Evolutionary conservation across 2,113 vertebrate genomes (phyloP).

Genomic region (Cottus gobio): DNA sequence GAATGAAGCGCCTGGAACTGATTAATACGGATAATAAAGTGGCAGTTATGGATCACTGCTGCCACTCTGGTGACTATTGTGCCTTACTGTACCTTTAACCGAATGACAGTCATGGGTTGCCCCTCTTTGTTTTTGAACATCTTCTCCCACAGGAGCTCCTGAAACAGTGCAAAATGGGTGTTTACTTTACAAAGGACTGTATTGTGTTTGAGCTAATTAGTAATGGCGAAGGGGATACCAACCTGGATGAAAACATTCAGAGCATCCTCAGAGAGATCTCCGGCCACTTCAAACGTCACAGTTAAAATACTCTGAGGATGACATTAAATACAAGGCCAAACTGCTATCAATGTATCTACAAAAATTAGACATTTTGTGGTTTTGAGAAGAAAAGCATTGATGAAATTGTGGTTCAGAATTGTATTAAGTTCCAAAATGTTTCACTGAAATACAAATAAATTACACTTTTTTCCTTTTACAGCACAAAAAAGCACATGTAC

Average conservation of each 20-base stretch:
- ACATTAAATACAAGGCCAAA: background rate
- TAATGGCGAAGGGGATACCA: background rate
- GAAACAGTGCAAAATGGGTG: conserved; percentile 40
- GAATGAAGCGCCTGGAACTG: conserved; percentile 25
- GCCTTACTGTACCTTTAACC: conserved; percentile 87
- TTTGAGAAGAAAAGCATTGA: background rate
- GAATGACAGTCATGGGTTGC: conserved; percentile 89
- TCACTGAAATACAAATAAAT: background rate
- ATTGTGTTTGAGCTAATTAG: conserved; percentile 36
- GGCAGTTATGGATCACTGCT: conserved; percentile 44
- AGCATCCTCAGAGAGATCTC: conserved; percentile 88
- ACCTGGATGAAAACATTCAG: conserved; percentile 93
- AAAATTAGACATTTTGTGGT: background rate
- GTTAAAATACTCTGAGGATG: conserved; percentile 89
- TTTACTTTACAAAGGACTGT: conserved; percentile 53
- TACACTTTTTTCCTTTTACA: background rate
- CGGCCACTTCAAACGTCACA: conserved; percentile 92
- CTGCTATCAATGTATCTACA: background rate
- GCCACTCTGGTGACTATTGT: conserved; percentile 45
- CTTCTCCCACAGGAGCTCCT: conserved; percentile 98
- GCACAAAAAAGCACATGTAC: background rate
- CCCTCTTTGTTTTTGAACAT: conserved; percentile 87
- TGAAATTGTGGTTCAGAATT: background rate
- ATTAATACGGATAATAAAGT: conserved; percentile 48
- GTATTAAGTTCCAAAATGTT: background rate